phyloP scores from a whole-genome alignment of 2,113 vertebrate species.

The Strix aluco region DNA sequence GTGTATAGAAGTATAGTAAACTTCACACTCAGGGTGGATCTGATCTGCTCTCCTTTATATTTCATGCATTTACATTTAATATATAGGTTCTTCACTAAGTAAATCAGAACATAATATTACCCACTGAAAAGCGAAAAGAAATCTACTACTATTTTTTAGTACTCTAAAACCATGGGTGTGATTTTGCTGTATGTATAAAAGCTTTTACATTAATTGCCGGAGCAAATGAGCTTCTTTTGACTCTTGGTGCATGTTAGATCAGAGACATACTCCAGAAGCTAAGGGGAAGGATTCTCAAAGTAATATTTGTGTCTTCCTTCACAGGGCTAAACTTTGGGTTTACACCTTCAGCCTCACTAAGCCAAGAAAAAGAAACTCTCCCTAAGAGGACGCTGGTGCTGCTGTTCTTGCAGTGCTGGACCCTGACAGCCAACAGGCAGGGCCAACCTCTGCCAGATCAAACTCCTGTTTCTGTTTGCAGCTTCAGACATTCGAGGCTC shows the following conservation, averaged over 20 bases:
- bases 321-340: neutral
- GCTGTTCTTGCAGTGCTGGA: neutral
- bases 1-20: neutral
- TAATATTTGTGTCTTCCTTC: neutral
- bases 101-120: neutral
- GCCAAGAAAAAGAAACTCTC: accelerated
- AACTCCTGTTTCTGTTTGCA: neutral
- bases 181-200: neutral
- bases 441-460: neutral
- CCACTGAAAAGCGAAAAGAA: neutral
- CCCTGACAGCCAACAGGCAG: neutral
- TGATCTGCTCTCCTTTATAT: neutral
- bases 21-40: neutral
- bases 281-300: neutral
- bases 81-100: neutral
- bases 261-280: neutral
- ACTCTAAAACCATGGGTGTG: neutral
- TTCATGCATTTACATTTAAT: neutral
- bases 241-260: neutral
- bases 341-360: neutral
- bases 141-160: neutral
- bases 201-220: neutral
- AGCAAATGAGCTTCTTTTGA: neutral
- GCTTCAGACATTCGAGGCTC: neutral
- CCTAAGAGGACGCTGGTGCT: accelerated